Percentiles rank a stretch among this genome's conserved stretches.
Conservation (phyloP, 2,888 invertebrate genomes). For the Cephus spinipes region DNA sequence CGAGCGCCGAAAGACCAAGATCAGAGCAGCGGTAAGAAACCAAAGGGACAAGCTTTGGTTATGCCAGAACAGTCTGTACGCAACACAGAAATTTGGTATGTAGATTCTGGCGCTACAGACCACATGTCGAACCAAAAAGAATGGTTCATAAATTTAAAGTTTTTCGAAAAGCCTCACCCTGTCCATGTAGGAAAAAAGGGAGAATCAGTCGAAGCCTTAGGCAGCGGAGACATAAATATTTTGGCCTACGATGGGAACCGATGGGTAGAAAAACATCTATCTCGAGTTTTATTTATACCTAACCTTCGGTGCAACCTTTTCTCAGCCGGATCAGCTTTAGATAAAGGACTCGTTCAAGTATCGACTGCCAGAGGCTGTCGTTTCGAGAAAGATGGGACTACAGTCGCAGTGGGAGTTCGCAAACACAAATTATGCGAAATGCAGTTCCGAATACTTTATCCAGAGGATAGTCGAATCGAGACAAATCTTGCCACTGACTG, state of each 20-base stretch:
- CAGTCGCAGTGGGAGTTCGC: slow-evolving; percentile 22
- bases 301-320: slow-evolving; percentile 9
- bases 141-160: slow-evolving; percentile 7
- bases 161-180: neutral
- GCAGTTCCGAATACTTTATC: slow-evolving; percentile 18
- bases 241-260: slow-evolving; percentile 27
- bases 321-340: slow-evolving; percentile 6
- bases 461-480: slow-evolving; percentile 4
- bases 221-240: slow-evolving; percentile 24
- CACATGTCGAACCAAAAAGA: slow-evolving; percentile 9
- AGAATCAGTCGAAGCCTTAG: neutral
- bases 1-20: neutral
- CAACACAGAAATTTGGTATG: neutral
- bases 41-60: neutral
- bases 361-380: neutral
- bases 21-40: neutral
- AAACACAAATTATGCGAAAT: slow-evolving; percentile 24
- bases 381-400: neutral
- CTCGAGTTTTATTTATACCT: slow-evolving; percentile 32
- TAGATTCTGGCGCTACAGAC: slow-evolving; percentile 13
- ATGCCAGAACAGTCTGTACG: neutral
- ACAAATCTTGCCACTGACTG: neutral
- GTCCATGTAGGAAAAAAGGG: slow-evolving; percentile 5
- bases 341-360: slow-evolving; percentile 4
- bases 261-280: slow-evolving; percentile 28